Conservation (phyloP, 2,888 invertebrate genomes). For the Sminthurides aquaticus region DNA sequence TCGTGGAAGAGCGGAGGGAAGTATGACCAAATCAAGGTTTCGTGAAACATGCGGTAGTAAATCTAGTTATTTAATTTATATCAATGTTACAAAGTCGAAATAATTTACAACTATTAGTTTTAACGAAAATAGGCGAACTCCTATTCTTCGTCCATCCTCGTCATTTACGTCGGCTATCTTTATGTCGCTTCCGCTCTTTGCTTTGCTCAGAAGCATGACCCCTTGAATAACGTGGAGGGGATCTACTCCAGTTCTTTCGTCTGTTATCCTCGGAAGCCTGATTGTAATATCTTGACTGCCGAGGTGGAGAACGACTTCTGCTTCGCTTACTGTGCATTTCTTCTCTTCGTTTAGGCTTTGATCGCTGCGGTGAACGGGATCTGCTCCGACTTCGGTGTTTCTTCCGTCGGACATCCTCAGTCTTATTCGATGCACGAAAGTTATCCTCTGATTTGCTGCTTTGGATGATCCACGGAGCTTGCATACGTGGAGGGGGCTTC, state of each 20-base stretch:
- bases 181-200: slow-evolving; percentile 13
- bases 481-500: slow-evolving; percentile 3
- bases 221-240: slow-evolving; percentile 36
- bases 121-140: too few species aligned
- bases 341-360: slow-evolving; percentile 9
- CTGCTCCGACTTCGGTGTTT: neutral
- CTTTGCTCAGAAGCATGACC: slow-evolving; percentile 38
- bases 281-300: neutral
- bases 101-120: too few species aligned
- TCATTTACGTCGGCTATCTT: neutral
- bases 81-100: too few species aligned
- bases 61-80: too few species aligned
- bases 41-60: too few species aligned
- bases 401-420: neutral
- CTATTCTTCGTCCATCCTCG: too few species aligned
- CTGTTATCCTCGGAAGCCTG: neutral
- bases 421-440: neutral
- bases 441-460: neutral
- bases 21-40: too few species aligned
- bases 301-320: slow-evolving; percentile 11
- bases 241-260: slow-evolving; percentile 32
- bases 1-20: too few species aligned
- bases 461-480: slow-evolving; percentile 26
- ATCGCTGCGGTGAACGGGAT: neutral
- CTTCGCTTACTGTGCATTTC: slow-evolving; percentile 8